These are phyloP conservation scores for Lasioglossum leucozonium DNA, from an alignment of 2,888 invertebrate genomes.

Conservation along the genomic window DNA sequence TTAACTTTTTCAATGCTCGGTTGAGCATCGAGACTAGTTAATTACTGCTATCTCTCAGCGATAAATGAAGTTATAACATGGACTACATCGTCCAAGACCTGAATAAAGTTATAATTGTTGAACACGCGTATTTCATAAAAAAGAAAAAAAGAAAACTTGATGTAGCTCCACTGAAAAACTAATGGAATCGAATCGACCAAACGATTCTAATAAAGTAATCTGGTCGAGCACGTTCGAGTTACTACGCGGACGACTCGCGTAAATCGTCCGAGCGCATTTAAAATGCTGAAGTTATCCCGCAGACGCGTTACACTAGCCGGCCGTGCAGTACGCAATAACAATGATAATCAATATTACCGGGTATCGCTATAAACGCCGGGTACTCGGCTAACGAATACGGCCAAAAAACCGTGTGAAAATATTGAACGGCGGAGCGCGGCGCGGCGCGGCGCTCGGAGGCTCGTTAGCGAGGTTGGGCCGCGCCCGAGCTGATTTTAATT, in stretches of 20 bases:
- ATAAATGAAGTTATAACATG: too few species aligned
- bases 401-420: background rate
- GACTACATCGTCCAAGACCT: too few species aligned
- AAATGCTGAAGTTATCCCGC: background rate
- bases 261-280: background rate
- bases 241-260: background rate
- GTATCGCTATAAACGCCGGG: background rate
- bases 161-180: too few species aligned
- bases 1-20: too few species aligned
- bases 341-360: background rate
- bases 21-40: too few species aligned
- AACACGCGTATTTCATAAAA: too few species aligned
- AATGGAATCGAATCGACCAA: too few species aligned
- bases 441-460: background rate
- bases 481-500: slow-evolving; percentile 17
- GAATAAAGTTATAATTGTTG: too few species aligned
- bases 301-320: background rate
- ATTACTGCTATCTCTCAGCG: too few species aligned
- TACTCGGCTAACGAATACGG: background rate
- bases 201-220: too few species aligned
- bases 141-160: too few species aligned
- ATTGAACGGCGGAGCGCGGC: background rate
- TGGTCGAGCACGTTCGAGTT: too few species aligned
- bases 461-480: background rate
- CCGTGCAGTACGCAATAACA: background rate